Evolutionary conservation across 1,140 invertebrate genomes (phyloP).

Genomic region (Drosophila malerkotliana): DNA sequence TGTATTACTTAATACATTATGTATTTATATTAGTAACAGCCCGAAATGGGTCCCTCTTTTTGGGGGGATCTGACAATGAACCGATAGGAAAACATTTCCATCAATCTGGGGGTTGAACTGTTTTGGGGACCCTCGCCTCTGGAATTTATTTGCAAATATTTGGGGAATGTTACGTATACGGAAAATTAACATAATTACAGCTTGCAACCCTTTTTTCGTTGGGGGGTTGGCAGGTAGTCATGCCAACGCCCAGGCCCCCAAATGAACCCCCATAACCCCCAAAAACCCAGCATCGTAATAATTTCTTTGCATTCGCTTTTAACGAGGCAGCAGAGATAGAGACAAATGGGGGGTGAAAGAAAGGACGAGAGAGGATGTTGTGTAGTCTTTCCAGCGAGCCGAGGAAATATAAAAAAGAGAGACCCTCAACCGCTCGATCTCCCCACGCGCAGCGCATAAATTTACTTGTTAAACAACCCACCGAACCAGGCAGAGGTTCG

Average conservation of each 20-base stretch:
- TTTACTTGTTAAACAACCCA: slow-evolving; percentile 67
- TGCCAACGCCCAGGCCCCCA: slow-evolving; percentile 27
- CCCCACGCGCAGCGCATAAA: slow-evolving; percentile 59
- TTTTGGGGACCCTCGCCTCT: neutral
- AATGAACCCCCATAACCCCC: slow-evolving; percentile 16
- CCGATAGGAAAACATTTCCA: slow-evolving; percentile 40
- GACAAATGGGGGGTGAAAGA: neutral
- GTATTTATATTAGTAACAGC: slow-evolving; percentile 1
- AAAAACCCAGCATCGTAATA: slow-evolving; percentile 57
- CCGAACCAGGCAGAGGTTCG: neutral
- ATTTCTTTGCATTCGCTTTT: slow-evolving; percentile 68
- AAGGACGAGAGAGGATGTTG: neutral
- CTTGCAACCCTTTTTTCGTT: slow-evolving; percentile 54
- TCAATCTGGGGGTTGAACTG: slow-evolving; percentile 23
- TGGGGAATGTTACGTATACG: slow-evolving; percentile 56
- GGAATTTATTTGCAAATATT: slow-evolving; percentile 53
- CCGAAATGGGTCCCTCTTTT: slow-evolving; percentile 6
- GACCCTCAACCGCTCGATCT: slow-evolving; percentile 2
- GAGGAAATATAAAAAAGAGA: neutral
- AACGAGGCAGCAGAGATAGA: slow-evolving; percentile 47
- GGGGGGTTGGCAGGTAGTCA: slow-evolving; percentile 20
- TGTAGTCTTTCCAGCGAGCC: neutral
- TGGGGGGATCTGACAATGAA: slow-evolving; percentile 6
- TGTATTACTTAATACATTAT: neutral
- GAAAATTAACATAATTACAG: slow-evolving; percentile 74